Percentiles rank a stretch among this genome's conserved stretches.
These are phyloP conservation scores for Leptosomus discolor DNA, from an alignment of 2,113 vertebrate genomes.

Conservation along the genomic window DNA sequence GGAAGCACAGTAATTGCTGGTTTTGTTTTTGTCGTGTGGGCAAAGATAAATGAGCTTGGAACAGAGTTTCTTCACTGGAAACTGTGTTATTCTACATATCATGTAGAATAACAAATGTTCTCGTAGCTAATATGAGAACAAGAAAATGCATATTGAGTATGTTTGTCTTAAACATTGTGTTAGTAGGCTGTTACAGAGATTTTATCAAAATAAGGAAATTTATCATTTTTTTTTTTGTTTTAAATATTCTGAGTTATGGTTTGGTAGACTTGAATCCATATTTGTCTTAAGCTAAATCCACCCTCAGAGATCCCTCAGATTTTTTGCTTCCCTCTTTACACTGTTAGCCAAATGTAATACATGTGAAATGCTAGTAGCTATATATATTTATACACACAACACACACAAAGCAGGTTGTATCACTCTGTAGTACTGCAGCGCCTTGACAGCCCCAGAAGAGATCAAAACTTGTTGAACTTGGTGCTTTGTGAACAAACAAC, in stretches of 20 bases:
- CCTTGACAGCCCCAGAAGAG: not conserved
- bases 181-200: not conserved
- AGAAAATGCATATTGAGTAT: not conserved
- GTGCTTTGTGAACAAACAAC: not conserved
- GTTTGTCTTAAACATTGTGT: not conserved
- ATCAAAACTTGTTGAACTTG: not conserved
- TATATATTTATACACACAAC: not conserved
- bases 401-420: not conserved
- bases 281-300: not conserved
- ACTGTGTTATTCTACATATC: not conserved
- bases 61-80: not conserved
- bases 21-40: not conserved
- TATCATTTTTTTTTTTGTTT: not conserved
- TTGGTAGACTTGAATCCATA: not conserved
- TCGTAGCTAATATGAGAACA: not conserved
- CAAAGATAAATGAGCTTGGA: not conserved
- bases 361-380: not conserved
- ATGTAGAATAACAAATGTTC: not conserved
- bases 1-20: not conserved
- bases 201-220: not conserved
- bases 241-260: not conserved
- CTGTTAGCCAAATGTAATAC: not conserved
- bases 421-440: not conserved
- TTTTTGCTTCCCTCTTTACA: not conserved
- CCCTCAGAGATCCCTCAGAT: not conserved